Evolutionary conservation across 2,113 vertebrate species (phyloP), one percentile per base, ranked within the genome.

Genomic region (Ramphastos sulfuratus): DNA sequence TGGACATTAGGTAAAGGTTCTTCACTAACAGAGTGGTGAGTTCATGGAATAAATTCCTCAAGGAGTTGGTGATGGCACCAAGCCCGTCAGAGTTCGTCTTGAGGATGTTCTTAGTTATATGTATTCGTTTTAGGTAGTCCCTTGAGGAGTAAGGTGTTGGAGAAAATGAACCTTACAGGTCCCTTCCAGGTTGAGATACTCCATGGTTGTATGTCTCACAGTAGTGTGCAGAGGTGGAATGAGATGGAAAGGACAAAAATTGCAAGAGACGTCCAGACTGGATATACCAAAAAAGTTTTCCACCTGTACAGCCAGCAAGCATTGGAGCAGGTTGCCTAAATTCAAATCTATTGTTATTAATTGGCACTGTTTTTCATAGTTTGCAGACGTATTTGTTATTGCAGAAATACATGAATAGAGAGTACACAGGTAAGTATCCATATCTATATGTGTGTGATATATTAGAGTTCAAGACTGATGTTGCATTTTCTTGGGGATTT

Each of bases 21-120:
- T 35, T 85, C 73, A 35, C 23, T 42, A 54, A n/a, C 7, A 33
- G 18, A 14, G 10, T 59, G 4, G 12, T 44, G 5, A 4, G 10
- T 25, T 15, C 5, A 7, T 25, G 30, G 19, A 69, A 35, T 9
- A 50, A 59, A 30, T 15, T 69, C 24, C 33, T 5, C 42, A 60
- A 24, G 44, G 33, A 75, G 55, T 8, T 17, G 35, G 18, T 50
- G 14, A 50, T 19, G 24, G 9, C 30, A 69, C 19, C 55, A 69
- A 35, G 30, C 3, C 20, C 72, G 3, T 63, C 33, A 58, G 46
- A 85, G 39, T 39, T 63, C 16, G 61, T 2, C 42, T 82, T 42
- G 56, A 59, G 0, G 0, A 80, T 55, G 63, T 2, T 54, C 6
- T 37, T 25, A 55, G 18, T 44, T 15, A 12, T 2, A 69, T 15